Evolutionary conservation across 37 sponge, comb jelly and placozoan species (phyloP), one percentile per base, ranked within the genome.

Genomic region (Ephydatia muelleri): DNA sequence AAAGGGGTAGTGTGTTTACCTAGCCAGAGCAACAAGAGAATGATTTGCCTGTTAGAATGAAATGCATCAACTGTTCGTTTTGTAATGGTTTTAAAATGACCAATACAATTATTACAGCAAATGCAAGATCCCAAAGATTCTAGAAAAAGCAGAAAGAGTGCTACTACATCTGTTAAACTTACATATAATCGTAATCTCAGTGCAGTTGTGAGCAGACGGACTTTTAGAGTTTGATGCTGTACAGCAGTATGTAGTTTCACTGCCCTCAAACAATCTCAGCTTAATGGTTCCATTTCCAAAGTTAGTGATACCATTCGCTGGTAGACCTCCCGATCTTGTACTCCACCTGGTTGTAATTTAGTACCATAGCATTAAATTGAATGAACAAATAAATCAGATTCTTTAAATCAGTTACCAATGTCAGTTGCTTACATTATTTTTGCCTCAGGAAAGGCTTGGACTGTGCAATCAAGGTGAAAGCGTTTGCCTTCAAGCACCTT

Each of bases 381-480:
- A 43, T 33, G 37, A 4, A 73, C 32, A 34, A 5, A n/a, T n/a
- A n/a, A n/a, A n/a, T n/a, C n/a, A n/a, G 75, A 33, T 73, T 23
- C 16, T 23, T 34, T 25, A 77, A 22, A 77, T n/a, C 49, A 12
- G 25, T 11, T 29, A 79, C n/a, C 19, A 79, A 43, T 14, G 38
- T 4, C 29, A n/a, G n/a, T 70, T 1, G 14, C 82, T 26, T 82
- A 82, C 82, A 47, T 70, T 36, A 67, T 82, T 8, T 6, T 30
- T 28, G 82, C 57, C 13, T 1, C 9, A 26, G 82, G 82, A 39
- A 37, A 82, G 27, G 57, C 82, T 71, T 5, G 14, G 9, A 73
- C 82, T n/a, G 38, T 32, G 38, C 82, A 82, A 3, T 43, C 16
- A 72, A 67, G 38, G n/a, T 11, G 8, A 21, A 68, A 67, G 14